Base-by-base conservation (phyloP, 2,888 invertebrate genomes). In the Clanis bilineata region DNA sequence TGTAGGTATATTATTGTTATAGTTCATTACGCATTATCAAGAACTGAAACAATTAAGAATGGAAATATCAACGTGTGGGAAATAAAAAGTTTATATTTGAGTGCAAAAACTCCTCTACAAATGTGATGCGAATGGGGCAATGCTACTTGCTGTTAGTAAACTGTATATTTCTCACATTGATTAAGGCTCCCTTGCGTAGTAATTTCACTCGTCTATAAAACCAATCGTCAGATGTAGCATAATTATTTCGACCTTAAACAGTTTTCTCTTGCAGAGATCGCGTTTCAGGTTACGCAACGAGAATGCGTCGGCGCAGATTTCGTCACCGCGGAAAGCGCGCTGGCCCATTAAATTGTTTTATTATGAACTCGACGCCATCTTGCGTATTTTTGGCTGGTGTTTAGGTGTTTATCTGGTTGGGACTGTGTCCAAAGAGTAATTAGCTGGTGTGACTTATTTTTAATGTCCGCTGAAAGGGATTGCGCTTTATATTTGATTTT, bases 321-420 rank as follows among this genome's bases (percentile, higher is more conserved):
- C 91, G 90, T 90, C 91, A 91, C 90, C 88, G 85, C 90, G 91
- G 91, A 89, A 92, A 91, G 85, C 90, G 90, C 88, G 90, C 86
- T 90, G 90, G 91, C 90, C 91, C 91, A 91, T 92, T 92, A 92
- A 91, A 92, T 91, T 90, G 91, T 91, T 92, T 91, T 92, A 92
- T 91, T 92, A 91, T 90, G 90, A 88, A 91, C 89, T 80, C 87
- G 90, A 85, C 91, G 91, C 91, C 91, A 90, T 91, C 86, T 89
- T 86, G 85, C 88, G 86, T 92, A 91, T 92, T 92, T 92, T 92
- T 90, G 90, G 91, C 89, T 83, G 89, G 80, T 83, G 89, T 87
- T 90, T 90, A 85, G 90, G 88, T 90, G 89, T 91, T 91, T 90
- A 92, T 90, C 90, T 90, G 83, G 78, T 86, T 90, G 91, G 91